Evolutionary conservation across 2,888 invertebrate species (phyloP).

Genomic region (Heliconius cydno): DNA sequence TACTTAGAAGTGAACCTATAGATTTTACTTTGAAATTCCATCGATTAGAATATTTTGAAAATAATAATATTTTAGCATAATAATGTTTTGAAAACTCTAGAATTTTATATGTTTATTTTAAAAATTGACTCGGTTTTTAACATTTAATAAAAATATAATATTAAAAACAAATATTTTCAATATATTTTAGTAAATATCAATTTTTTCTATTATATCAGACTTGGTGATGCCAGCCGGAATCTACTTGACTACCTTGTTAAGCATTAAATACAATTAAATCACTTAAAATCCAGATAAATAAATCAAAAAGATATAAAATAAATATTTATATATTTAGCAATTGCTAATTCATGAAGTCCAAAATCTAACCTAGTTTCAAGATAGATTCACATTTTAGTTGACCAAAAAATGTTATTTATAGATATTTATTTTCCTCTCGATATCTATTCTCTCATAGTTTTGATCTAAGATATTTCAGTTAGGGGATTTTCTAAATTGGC

Average conservation of each 20-base stretch:
- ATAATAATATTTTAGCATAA: not conserved
- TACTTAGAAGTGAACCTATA: conserved; percentile 20
- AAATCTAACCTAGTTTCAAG: not conserved
- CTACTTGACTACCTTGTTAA: no score
- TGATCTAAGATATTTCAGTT: conserved; percentile 42
- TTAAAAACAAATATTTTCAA: no score
- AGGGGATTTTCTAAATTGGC: conserved; percentile 51
- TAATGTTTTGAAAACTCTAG: not conserved
- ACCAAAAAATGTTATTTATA: not conserved
- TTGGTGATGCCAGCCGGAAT: no score
- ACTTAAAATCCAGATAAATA: no score
- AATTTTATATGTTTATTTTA: no score
- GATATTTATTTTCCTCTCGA: not conserved
- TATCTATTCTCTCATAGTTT: conserved; percentile 14
- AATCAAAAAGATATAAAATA: no score
- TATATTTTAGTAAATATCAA: no score
- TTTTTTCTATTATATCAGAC: no score
- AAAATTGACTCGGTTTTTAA: not conserved
- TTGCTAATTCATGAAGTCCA: not conserved
- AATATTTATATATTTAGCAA: not conserved
- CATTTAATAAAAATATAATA: no score
- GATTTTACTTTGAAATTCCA: not conserved
- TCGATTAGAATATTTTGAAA: not conserved
- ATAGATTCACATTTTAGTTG: not conserved
- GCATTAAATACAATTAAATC: no score